Conservation (phyloP, 2,888 invertebrate species). For the Cheilosia soror region DNA sequence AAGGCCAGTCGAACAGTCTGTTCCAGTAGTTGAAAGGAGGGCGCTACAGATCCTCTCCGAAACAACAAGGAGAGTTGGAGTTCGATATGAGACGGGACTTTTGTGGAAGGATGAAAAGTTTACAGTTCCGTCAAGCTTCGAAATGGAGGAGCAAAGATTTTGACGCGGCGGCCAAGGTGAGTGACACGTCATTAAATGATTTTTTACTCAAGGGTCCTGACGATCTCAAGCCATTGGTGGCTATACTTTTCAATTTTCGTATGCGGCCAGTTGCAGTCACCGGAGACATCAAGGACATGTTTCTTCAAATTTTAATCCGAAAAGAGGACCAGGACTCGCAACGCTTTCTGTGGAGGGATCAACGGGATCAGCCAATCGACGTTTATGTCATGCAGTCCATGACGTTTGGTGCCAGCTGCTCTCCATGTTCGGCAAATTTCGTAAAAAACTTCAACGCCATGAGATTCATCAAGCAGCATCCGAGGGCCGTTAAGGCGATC, state of each 20-base stretch:
- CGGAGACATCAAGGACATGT: not conserved
- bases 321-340: too few relatives aligned
- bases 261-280: not conserved
- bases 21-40: not conserved
- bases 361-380: not conserved
- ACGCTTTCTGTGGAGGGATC: constrained; percentile 1
- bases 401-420: constrained; percentile 22
- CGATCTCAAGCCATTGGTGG: not conserved
- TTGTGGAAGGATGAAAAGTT: not conserved
- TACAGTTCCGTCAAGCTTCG: not conserved
- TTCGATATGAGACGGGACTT: not conserved
- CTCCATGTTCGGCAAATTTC: not conserved
- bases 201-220: not conserved
- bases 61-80: not conserved
- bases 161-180: not conserved
- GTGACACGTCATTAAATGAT: not conserved
- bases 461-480: not conserved
- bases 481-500: not conserved
- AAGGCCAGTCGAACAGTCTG: not conserved
- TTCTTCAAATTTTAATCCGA: not conserved
- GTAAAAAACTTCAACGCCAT: not conserved
- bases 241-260: too few relatives aligned
- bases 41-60: not conserved
- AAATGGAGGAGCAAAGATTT: not conserved
- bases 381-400: constrained; percentile 12